Evolutionary conservation across 2,797 vertebrate species (phyloP), one percentile per base, ranked within the genome.

Genomic region (Scleropages formosus): DNA sequence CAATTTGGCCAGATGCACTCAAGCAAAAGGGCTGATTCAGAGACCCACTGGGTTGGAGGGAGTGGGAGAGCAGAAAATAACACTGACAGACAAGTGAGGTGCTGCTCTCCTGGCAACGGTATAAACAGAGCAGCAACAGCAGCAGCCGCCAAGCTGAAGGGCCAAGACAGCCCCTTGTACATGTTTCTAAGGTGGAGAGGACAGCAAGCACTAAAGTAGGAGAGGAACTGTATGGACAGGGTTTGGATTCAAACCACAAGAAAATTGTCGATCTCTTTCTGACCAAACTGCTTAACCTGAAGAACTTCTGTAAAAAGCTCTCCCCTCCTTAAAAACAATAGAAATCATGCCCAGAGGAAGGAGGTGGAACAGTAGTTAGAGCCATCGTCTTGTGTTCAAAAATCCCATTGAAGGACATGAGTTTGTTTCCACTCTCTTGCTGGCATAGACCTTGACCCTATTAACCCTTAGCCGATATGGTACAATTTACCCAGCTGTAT

Each of bases 81-180:
- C 65, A 76, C 76, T 78, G 79, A 80, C 76, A 73, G 72, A 31
- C 31, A 80, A 85, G 80, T 75, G 85, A 85, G 12, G 80, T 11
- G 56, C 78, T 81, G 59, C 61, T 62, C 72, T 71, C 88, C 80
- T 89, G 88, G 89, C 86, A 90, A 92, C 88, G 78, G 78, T 80
- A 75, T 77, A 89, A 90, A 91, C 87, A 90, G 31, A 82, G 58
- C 26, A 67, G 80, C 82, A 87, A 86, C 75, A 88, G 68, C 82
- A 80, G 83, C 64, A 10, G 49, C 27, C 27, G 26, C 11, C 63
- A 39, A 75, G 26, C 49, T 51, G 18, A 31, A 11, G 63, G 44
- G 73, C 62, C 63, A 75, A 46, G 58, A 22, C 4, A 26, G 24
- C 18, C 49, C 24, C 62, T 49, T 26, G 11, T 13, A n/a, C 44